phyloP scores from a whole-genome alignment of 1,140 invertebrate species.

The Drosophila parabipectinata region DNA sequence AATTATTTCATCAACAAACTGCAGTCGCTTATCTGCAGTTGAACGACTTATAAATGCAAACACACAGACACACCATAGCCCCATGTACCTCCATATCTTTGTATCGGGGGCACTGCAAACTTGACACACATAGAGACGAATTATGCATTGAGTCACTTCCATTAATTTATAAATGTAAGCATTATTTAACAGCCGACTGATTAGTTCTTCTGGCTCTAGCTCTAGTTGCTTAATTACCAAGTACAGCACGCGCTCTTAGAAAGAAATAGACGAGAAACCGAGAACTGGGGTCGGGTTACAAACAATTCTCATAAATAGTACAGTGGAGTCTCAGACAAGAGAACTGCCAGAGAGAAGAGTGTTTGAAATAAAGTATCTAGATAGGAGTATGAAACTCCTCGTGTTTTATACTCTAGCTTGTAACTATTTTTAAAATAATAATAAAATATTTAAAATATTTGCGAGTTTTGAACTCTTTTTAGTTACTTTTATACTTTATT shows the following conservation, averaged over 20 bases:
- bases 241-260: conserved; percentile 47
- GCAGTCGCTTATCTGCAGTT: conserved; percentile 31
- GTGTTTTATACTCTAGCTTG: too few relatives aligned
- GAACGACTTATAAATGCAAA: conserved; percentile 39
- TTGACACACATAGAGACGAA: conserved; percentile 58
- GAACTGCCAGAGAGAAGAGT: too few relatives aligned
- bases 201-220: conserved; percentile 12
- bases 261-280: conserved; percentile 2
- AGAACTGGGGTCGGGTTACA: conserved; percentile 32
- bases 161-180: conserved; percentile 72
- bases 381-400: too few relatives aligned
- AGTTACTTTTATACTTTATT: too few relatives aligned
- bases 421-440: background rate
- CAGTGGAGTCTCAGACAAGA: background rate
- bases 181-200: conserved; percentile 57
- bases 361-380: too few relatives aligned
- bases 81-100: conserved; percentile 2
- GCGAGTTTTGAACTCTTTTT: too few relatives aligned
- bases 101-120: conserved; percentile 65
- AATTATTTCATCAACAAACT: conserved; percentile 41
- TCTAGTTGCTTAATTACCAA: conserved; percentile 59
- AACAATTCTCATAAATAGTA: background rate
- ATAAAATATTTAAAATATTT: too few relatives aligned
- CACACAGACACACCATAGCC: background rate
- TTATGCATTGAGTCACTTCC: conserved; percentile 57